phyloP scores from a whole-genome alignment of 2,797 vertebrate genomes.

The Peromyscus melanophrys region DNA sequence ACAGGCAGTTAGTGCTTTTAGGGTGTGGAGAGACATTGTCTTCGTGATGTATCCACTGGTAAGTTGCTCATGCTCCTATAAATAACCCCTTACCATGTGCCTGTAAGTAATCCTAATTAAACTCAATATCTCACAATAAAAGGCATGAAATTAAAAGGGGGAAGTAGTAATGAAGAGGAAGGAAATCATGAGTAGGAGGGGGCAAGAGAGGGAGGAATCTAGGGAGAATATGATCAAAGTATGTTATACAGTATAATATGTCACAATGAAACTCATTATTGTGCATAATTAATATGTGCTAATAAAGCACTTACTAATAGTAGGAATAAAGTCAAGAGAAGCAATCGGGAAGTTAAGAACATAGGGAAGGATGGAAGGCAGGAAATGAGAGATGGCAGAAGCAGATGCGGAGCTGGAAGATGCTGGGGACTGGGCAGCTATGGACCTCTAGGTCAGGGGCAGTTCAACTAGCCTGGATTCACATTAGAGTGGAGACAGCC shows the following conservation, averaged over 20 bases:
- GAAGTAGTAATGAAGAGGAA: background rate
- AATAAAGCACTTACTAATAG: background rate
- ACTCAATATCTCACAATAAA: background rate
- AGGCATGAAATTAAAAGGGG: background rate
- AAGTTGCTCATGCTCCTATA: background rate
- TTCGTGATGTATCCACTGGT: background rate
- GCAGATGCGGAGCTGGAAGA: background rate
- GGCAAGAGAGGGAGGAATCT: background rate
- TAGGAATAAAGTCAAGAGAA: background rate
- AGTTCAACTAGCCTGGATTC: conserved; percentile 45
- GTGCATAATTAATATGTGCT: background rate
- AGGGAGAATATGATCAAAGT: background rate
- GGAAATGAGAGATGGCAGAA: background rate
- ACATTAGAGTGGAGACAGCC: conserved; percentile 54
- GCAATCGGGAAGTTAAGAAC: background rate
- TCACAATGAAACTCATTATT: background rate
- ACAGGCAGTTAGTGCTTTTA: background rate
- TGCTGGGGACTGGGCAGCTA: background rate
- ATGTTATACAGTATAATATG: background rate
- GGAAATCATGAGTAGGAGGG: background rate
- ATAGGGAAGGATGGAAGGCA: background rate
- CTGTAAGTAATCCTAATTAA: background rate
- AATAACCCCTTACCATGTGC: background rate
- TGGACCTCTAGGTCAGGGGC: conserved; percentile 49
- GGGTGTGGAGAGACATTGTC: background rate